Conservation (phyloP, 2,113 vertebrate species). For the Lasiurus borealis region DNA sequence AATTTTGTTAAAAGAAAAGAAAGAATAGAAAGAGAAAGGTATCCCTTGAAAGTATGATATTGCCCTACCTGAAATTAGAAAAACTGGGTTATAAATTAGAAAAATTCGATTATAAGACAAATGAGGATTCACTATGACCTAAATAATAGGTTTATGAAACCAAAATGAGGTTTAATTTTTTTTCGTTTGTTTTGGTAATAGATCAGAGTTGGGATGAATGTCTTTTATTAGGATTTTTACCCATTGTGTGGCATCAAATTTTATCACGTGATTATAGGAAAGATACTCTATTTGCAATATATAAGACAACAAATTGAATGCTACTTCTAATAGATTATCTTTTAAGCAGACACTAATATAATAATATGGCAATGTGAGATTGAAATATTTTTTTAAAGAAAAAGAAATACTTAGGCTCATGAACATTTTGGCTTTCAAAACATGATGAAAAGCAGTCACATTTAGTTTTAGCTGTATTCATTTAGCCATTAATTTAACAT, state of each 20-base stretch:
- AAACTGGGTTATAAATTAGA: neutral
- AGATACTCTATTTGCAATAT: neutral
- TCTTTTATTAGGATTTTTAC: neutral
- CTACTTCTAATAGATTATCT: neutral
- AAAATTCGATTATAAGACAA: neutral
- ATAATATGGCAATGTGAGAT: neutral
- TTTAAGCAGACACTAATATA: neutral
- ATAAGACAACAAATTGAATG: neutral
- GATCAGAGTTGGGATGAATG: neutral
- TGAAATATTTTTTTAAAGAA: neutral
- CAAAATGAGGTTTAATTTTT: neutral
- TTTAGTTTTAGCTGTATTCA: conserved; percentile 4
- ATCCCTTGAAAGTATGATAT: neutral
- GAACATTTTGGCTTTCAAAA: neutral
- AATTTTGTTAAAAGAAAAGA: neutral
- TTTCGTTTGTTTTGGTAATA: neutral
- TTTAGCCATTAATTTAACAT: conserved; percentile 1
- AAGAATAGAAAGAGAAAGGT: neutral
- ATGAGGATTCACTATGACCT: neutral
- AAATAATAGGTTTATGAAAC: neutral
- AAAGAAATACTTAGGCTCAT: neutral
- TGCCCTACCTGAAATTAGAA: neutral
- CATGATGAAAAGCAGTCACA: neutral
- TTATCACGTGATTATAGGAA: neutral
- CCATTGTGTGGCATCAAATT: neutral